phyloP scores from a whole-genome alignment of 1,140 invertebrate species.

The Drosophila funebris region DNA sequence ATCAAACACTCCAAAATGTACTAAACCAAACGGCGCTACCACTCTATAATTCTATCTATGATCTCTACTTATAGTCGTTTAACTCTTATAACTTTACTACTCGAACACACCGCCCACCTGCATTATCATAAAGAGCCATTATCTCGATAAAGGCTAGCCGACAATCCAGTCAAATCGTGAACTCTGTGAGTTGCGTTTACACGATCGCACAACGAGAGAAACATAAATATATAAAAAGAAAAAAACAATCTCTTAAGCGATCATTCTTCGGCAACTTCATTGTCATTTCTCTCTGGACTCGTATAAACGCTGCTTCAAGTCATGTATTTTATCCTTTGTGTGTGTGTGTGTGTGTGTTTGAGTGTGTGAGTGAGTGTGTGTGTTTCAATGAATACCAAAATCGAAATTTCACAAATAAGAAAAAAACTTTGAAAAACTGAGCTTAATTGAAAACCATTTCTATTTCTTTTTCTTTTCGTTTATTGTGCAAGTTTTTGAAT shows the following conservation, averaged over 20 bases:
- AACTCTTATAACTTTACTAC: slow-evolving; percentile 48
- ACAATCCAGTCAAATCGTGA: slow-evolving; percentile 5
- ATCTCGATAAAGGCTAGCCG: slow-evolving; percentile 6
- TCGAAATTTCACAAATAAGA: slow-evolving; percentile 11
- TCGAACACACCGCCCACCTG: slow-evolving; percentile 58
- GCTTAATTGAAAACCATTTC: slow-evolving; percentile 71
- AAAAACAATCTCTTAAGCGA: no score
- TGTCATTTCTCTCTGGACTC: not conserved
- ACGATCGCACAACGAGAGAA: slow-evolving; percentile 12
- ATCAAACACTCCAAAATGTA: slow-evolving; percentile 53
- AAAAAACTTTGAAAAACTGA: slow-evolving; percentile 30
- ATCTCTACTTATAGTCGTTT: slow-evolving; percentile 26
- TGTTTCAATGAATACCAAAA: slow-evolving; percentile 26
- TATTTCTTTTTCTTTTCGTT: slow-evolving; percentile 82
- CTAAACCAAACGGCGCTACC: slow-evolving; percentile 58
- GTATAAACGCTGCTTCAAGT: slow-evolving; percentile 35
- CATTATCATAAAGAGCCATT: slow-evolving; percentile 38
- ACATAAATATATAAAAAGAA: no score
- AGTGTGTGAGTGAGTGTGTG: slow-evolving; percentile 28
- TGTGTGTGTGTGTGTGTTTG: slow-evolving; percentile 34
- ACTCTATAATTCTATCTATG: slow-evolving; percentile 52
- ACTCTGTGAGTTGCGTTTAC: slow-evolving; percentile 21
- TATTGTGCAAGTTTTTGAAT: slow-evolving; percentile 75
- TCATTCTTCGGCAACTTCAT: no score
- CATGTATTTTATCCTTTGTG: slow-evolving; percentile 23